These are phyloP conservation scores for Cirrhinus mrigala DNA, from an alignment of 2,797 vertebrate genomes.

Conservation along the genomic window DNA sequence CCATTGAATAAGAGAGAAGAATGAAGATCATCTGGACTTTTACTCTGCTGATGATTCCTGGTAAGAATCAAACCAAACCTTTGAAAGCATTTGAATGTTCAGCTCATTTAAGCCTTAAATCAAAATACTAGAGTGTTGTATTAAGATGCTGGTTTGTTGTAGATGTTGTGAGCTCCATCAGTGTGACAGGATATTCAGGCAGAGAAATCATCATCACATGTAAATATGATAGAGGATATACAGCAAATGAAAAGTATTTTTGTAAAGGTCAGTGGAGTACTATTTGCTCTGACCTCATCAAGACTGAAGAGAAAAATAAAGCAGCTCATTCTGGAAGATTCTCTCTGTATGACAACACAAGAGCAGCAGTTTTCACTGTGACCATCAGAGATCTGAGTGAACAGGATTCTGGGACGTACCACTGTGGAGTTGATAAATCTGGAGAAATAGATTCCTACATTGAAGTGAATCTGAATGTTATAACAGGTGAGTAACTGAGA, in stretches of 20 bases:
- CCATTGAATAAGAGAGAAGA: no score
- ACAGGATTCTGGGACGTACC: background rate
- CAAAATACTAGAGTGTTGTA: no score
- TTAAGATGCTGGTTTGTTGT: no score
- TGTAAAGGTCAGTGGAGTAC: background rate
- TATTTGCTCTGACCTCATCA: background rate
- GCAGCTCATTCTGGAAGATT: background rate
- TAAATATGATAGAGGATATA: constrained; percentile 14
- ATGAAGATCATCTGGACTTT: no score
- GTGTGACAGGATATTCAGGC: no score
- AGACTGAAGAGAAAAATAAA: background rate
- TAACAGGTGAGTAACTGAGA: background rate
- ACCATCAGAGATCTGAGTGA: background rate
- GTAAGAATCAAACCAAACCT: no score
- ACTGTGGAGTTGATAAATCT: background rate
- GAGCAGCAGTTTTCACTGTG: background rate
- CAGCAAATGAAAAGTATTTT: constrained; percentile 59
- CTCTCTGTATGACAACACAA: background rate
- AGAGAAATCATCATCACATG: constrained; percentile 55
- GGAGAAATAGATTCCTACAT: background rate
- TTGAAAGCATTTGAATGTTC: no score
- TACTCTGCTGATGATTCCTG: no score
- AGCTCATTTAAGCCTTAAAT: no score
- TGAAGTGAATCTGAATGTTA: background rate
- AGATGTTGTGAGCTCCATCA: no score